Percentiles rank a stretch among this genome's conserved stretches.
phyloP scores from a whole-genome alignment of 2,113 vertebrate species.

The Anguilla japonica region DNA sequence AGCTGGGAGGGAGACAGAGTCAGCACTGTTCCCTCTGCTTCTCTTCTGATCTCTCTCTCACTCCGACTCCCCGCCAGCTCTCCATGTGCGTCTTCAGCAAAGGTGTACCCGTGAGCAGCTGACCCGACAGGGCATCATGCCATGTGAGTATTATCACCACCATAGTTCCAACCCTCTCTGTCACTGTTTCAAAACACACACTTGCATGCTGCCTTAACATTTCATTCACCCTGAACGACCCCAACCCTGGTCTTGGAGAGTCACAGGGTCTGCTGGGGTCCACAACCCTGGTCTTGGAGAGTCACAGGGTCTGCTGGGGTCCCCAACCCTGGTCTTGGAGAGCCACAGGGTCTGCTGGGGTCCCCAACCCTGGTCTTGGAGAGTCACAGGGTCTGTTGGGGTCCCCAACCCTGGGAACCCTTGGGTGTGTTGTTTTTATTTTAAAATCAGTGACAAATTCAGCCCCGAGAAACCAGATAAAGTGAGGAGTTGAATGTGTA shows the following conservation, averaged over 20 bases:
- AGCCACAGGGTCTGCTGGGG: too few species aligned
- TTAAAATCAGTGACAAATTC: not conserved
- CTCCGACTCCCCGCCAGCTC: constrained; percentile 72
- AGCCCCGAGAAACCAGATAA: too few species aligned
- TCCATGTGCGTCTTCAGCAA: constrained; percentile 92
- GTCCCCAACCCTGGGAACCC: not conserved
- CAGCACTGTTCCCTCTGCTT: not conserved
- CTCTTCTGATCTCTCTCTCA: constrained; percentile 13
- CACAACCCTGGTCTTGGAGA: too few species aligned
- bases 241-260: too few species aligned
- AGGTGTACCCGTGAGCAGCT: constrained; percentile 90
- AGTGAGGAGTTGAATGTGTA: too few species aligned
- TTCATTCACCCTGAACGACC: not conserved
- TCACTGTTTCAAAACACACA: constrained; percentile 5
- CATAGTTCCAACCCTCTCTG: not conserved
- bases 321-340: too few species aligned
- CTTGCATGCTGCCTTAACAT: not conserved
- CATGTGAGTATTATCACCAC: constrained; percentile 77
- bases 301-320: not conserved
- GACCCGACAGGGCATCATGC: constrained; percentile 97
- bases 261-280: not conserved
- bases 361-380: too few species aligned
- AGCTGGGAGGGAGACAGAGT: not conserved
- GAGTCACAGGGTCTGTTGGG: too few species aligned
- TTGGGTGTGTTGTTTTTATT: not conserved